Conservation (phyloP, 2,113 vertebrate species). For the Chlamydotis undulata region DNA sequence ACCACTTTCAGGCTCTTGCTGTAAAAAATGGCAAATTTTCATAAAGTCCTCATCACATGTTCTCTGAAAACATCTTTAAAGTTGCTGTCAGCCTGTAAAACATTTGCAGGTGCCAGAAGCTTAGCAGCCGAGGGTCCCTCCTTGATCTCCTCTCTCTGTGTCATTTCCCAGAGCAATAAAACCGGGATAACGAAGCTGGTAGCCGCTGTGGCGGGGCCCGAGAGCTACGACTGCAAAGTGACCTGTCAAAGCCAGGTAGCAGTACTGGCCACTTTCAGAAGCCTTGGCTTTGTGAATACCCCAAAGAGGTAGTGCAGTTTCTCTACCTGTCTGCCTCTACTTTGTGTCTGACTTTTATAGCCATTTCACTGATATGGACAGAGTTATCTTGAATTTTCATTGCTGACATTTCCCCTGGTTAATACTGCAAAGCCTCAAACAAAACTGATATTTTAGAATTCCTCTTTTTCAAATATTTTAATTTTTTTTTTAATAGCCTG, state of each 20-base stretch:
- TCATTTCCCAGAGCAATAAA: neutral
- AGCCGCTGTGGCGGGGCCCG: neutral
- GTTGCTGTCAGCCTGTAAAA: accelerated
- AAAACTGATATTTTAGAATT: neutral
- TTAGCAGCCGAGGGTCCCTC: neutral
- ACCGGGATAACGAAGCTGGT: neutral
- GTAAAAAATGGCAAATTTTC: neutral
- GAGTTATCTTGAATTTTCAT: accelerated
- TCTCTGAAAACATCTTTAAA: neutral
- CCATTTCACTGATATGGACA: neutral
- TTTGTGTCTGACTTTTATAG: accelerated
- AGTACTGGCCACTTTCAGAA: neutral
- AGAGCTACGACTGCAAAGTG: neutral
- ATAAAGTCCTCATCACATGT: neutral
- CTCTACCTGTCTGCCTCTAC: accelerated
- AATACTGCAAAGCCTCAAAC: accelerated
- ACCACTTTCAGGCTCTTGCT: accelerated
- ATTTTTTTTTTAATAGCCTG: no score
- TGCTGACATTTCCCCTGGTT: neutral
- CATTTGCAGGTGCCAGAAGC: neutral
- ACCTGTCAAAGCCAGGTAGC: neutral
- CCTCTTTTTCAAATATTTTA: accelerated
- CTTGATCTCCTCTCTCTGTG: neutral
- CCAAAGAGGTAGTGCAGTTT: accelerated
- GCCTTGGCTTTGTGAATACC: neutral